Base-by-base conservation (phyloP, 2,797 vertebrate genomes). In the Synanceia verrucosa region DNA sequence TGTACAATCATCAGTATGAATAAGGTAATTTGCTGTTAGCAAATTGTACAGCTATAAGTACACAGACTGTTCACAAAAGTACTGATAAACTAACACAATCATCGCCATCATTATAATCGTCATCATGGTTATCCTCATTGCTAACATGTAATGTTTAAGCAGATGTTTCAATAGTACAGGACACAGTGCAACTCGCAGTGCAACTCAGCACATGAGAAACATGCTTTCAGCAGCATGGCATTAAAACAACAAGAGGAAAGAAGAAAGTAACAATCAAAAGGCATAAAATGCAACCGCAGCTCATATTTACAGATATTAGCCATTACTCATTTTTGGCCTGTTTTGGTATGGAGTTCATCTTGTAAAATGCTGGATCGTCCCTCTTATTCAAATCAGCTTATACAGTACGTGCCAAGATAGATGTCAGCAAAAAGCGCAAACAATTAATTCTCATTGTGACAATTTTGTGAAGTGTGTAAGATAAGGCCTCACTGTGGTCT, bases 401-500 rank as follows among this genome's bases (percentile, higher is more conserved):
- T 52, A 70, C 58, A 79, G 61, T 66, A 60, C 71, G 60, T 69
- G 67, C 75, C 69, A 59, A 73, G 73, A 63, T 14, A 57, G 61
- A 33, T 51, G 13, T 77, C 56, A 69, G 64, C 41, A 57, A 39
- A 68, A 50, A 64, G 50, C 34, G 28, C 67, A 70, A 51, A 64
- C 43, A 69, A 18, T 78, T 66, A 52, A 72, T 64, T 81, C 72
- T 79, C 79, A 75, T 70, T 71, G 19, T 77, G 81, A 80, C 70
- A 76, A 81, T 79, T 79, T 64, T 75, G 67, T 73, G 72, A 84
- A 70, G 50, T 81, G 73, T 75, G 65, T 70, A 84, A 62, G 65
- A 80, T 89, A 91, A 93, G 91, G 90, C 92, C 89, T 90, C 89
- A 84, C 82, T 59, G 88, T 90, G 89, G 84, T 92, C 86, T 92